Evolutionary conservation across 2,113 vertebrate species (phyloP).

Genomic region (Seriola aureovittata): DNA sequence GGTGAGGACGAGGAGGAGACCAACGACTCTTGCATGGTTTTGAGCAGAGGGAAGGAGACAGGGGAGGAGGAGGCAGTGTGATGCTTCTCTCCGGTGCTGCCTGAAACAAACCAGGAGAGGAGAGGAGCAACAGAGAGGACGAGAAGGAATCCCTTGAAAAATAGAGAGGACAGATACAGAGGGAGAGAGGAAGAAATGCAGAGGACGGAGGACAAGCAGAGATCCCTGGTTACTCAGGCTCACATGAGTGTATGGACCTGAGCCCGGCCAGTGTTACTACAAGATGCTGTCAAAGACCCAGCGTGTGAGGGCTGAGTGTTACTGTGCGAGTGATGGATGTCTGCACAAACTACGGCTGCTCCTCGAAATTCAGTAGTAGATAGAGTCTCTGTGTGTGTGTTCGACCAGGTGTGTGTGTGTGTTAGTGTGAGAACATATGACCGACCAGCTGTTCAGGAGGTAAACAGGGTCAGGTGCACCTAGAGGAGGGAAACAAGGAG

Average conservation of each 20-base stretch:
- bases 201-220: constrained; percentile 64
- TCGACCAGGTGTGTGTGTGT: constrained; percentile 45
- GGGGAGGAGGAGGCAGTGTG: constrained; percentile 34
- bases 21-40: constrained; percentile 40
- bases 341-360: constrained; percentile 51
- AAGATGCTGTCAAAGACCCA: constrained; percentile 69
- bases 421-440: constrained; percentile 39
- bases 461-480: constrained; percentile 58
- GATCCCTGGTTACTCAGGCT: constrained; percentile 53
- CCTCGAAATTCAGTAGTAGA: constrained; percentile 52
- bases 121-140: constrained; percentile 55
- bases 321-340: constrained; percentile 42
- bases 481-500: constrained; percentile 4
- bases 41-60: constrained; percentile 38
- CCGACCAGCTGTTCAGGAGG: constrained; percentile 61
- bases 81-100: constrained; percentile 50
- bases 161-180: neutral
- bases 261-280: constrained; percentile 43
- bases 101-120: constrained; percentile 60
- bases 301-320: constrained; percentile 50
- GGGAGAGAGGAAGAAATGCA: constrained; percentile 29
- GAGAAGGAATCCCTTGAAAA: constrained; percentile 24
- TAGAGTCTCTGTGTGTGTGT: constrained; percentile 16
- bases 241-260: constrained; percentile 62
- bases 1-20: constrained; percentile 44